A percentile compares a stretch with the other conserved stretches of the same genome.
Evolutionary conservation across 2,888 invertebrate species (phyloP).

Genomic region (Villa cingulata): DNA sequence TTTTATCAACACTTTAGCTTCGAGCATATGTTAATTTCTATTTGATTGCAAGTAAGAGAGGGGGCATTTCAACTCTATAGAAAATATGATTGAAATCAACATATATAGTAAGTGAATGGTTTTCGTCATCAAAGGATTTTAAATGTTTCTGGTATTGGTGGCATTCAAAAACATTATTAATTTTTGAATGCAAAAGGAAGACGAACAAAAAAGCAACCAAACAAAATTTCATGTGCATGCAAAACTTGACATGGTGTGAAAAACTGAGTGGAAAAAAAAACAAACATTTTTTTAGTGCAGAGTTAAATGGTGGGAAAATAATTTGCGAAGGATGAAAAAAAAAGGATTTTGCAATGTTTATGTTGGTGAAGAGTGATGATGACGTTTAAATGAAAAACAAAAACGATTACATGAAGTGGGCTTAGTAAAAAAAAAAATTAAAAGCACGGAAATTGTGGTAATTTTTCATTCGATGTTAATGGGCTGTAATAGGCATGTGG

Average conservation of each 20-base stretch:
- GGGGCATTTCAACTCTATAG: no score
- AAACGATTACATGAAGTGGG: not conserved
- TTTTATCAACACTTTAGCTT: conserved; percentile 6
- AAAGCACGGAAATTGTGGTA: not conserved
- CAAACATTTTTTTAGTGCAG: not conserved
- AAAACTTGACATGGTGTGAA: no score
- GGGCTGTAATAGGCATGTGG: no score
- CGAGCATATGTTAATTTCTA: conserved; percentile 9
- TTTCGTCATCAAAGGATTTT: not conserved
- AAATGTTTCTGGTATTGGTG: not conserved
- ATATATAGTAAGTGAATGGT: no score
- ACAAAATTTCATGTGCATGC: no score
- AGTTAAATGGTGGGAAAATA: conserved; percentile 3
- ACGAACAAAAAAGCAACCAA: no score
- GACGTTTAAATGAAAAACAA: no score
- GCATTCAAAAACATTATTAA: no score
- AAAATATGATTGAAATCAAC: no score
- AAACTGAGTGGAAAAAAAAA: not conserved
- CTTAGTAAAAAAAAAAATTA: not conserved
- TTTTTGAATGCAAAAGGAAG: no score
- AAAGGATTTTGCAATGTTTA: not conserved
- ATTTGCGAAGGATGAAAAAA: not conserved
- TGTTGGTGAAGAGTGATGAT: not conserved
- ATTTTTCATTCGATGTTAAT: no score
- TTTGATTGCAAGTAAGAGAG: conserved; percentile 2